A percentile compares a stretch with the other conserved stretches of the same genome.
These are phyloP conservation scores for Chaetorhynchus papuensis DNA, from an alignment of 2,113 vertebrate species.

Conservation along the genomic window DNA sequence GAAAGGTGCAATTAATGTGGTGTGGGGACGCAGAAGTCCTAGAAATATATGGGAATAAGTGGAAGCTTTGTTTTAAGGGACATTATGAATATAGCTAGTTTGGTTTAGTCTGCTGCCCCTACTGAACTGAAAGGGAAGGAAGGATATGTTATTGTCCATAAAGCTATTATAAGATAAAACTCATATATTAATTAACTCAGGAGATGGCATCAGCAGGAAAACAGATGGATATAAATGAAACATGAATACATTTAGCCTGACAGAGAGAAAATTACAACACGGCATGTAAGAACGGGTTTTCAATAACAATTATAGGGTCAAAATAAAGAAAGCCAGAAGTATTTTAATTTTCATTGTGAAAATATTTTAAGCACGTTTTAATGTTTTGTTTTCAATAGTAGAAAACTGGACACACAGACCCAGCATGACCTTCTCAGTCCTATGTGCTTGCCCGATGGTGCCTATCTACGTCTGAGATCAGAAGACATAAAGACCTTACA, in stretches of 20 bases:
- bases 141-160: background rate
- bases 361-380: background rate
- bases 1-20: background rate
- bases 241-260: background rate
- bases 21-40: background rate
- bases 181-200: background rate
- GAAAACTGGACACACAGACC: background rate
- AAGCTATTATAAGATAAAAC: background rate
- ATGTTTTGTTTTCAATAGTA: background rate
- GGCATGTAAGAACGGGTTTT: background rate
- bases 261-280: background rate
- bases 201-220: background rate
- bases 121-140: background rate
- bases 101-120: background rate
- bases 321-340: background rate
- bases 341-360: background rate
- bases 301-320: background rate
- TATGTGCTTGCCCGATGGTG: background rate
- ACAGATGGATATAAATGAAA: background rate
- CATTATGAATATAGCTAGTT: background rate
- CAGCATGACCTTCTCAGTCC: background rate
- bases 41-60: background rate
- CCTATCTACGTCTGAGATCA: background rate
- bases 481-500: background rate
- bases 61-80: background rate